A percentile compares a stretch with the other conserved stretches of the same genome.
These are phyloP conservation scores for Cryptosula pallasiana DNA, from an alignment of 2,888 invertebrate genomes.

Conservation along the genomic window DNA sequence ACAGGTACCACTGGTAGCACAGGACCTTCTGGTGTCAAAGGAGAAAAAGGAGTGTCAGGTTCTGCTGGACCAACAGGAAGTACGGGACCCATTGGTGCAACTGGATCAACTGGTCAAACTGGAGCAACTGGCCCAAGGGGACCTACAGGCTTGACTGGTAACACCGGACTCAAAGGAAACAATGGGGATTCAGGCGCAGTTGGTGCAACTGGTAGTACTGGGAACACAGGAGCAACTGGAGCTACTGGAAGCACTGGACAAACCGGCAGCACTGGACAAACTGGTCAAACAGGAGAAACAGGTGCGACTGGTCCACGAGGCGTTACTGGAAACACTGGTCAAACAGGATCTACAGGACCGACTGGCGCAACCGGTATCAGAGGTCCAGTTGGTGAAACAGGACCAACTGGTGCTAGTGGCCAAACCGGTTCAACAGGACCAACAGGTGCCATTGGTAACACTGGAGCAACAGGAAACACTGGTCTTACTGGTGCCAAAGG, in stretches of 20 bases:
- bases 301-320: constrained; percentile 4
- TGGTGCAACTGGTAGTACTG: constrained; percentile 24
- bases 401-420: constrained; percentile 26
- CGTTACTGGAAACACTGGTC: constrained; percentile 22
- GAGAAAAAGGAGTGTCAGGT: constrained; percentile 25
- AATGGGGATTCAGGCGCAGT: neutral
- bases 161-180: constrained; percentile 5
- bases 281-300: constrained; percentile 10
- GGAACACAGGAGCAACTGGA: constrained; percentile 24
- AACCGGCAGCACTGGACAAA: constrained; percentile 23
- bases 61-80: constrained; percentile 20
- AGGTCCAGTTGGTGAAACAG: constrained; percentile 24
- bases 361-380: constrained; percentile 15
- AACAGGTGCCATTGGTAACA: constrained; percentile 8
- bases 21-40: constrained; percentile 25
- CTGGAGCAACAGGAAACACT: constrained; percentile 20
- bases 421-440: constrained; percentile 17
- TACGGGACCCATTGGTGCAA: constrained; percentile 23
- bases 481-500: constrained; percentile 25
- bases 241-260: constrained; percentile 20
- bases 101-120: constrained; percentile 3
- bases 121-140: constrained; percentile 19
- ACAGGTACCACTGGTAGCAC: constrained; percentile 25
- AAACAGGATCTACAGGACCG: neutral
- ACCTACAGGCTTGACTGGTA: constrained; percentile 21